Evolutionary conservation across 2,113 vertebrate species (phyloP).

Genomic region (Tragelaphus scriptus): DNA sequence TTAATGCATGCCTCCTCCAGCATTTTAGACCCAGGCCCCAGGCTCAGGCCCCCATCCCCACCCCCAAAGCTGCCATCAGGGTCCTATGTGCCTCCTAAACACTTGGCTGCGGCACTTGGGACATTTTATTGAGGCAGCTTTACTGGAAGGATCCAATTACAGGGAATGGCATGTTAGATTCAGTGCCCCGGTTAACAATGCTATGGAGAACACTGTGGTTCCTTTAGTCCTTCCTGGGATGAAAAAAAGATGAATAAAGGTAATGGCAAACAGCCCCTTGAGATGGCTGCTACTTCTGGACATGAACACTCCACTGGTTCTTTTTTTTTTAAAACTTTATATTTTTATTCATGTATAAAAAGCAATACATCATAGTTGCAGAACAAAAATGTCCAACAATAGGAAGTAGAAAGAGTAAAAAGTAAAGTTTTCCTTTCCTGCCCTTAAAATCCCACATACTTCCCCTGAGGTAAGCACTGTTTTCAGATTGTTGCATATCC

Average conservation of each 20-base stretch:
- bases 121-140: slow-evolving; percentile 73
- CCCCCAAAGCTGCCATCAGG: slow-evolving; percentile 64
- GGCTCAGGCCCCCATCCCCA: slow-evolving; percentile 34
- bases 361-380: slow-evolving; percentile 49
- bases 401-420: slow-evolving; percentile 54
- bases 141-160: slow-evolving; percentile 79
- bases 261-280: slow-evolving; percentile 39
- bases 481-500: slow-evolving; percentile 17
- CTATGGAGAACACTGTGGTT: slow-evolving; percentile 75
- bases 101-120: slow-evolving; percentile 63
- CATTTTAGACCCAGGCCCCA: slow-evolving; percentile 59
- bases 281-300: slow-evolving; percentile 48
- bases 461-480: slow-evolving; percentile 30
- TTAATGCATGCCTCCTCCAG: slow-evolving; percentile 71
- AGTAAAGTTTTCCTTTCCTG: not conserved
- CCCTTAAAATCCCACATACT: slow-evolving; percentile 29
- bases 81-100: slow-evolving; percentile 70
- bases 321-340: slow-evolving; percentile 18
- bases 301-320: slow-evolving; percentile 17
- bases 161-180: slow-evolving; percentile 73
- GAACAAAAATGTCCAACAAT: slow-evolving; percentile 1
- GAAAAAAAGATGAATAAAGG: slow-evolving; percentile 30
- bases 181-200: slow-evolving; percentile 78
- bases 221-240: slow-evolving; percentile 53
- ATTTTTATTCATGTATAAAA: slow-evolving; percentile 63